Evolutionary conservation across 2,113 vertebrate species (phyloP), one percentile per base, ranked within the genome.

Genomic region (Tretioscincus oriximinensis): DNA sequence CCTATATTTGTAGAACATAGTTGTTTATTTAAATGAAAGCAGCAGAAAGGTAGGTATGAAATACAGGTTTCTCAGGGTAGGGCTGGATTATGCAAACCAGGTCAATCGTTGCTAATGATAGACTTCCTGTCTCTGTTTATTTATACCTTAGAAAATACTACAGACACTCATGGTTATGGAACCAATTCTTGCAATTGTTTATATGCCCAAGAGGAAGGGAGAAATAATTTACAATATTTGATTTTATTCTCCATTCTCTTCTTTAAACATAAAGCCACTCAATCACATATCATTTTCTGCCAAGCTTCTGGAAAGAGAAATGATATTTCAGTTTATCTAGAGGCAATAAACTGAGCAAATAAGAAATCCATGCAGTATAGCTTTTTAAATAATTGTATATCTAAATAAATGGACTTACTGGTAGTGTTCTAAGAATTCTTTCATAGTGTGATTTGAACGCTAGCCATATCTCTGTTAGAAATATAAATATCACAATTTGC

Each of bases 401-500:
- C 41, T 51, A 60, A 81, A 76, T 69, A 76, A 81, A 61, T 76
- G 54, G 80, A 45, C 71, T 41, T 29, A 35, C 64, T 74, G 49
- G 45, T 81, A 16, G 65, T 70, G 54, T 68, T 76, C 60, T 61
- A 73, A 81, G 21, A 45, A 75, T 47, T 69, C 9, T 12, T 31
- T 58, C 63, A 5, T 54, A 61, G 73, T 69, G 73, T 61, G 73
- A 81, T 81, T 81, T 76, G 80, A 76, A 76, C 69, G 65, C 69
- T 81, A 76, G 65, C 73, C 80, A 69, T n/a, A 20, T 54, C 60
- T 69, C 24, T 76, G 54, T 69, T 47, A 45, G 65, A 69, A 81
- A 81, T 26, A 69, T 76, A 69, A 81, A 81, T 69, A 81, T 69
- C 73, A 47, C 65, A 47, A 64, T 61, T 35, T 49, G 80, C 65